phyloP scores from a whole-genome alignment of 2,888 invertebrate genomes.

The Laspeyria flexula region DNA sequence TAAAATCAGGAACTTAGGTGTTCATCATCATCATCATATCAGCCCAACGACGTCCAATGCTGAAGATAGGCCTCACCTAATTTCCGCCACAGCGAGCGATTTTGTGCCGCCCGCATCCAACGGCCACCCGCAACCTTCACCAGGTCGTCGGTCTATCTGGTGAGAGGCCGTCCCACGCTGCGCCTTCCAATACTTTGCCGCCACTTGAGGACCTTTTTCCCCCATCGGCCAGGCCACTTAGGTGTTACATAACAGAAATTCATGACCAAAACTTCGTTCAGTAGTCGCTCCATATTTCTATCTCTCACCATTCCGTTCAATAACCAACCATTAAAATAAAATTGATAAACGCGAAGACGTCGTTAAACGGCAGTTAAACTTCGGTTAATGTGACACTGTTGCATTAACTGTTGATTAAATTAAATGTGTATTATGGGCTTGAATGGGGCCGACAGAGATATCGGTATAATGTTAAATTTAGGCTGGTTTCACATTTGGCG shows the following conservation, averaged over 20 bases:
- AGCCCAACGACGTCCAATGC: too few species aligned
- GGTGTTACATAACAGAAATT: neutral
- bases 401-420: constrained; percentile 39
- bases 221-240: too few species aligned
- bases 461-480: neutral
- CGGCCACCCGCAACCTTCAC: too few species aligned
- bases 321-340: constrained; percentile 26
- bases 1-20: too few species aligned
- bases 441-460: constrained; percentile 8
- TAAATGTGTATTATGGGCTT: constrained; percentile 21
- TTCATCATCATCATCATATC: too few species aligned
- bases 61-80: too few species aligned
- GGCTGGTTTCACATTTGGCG: neutral
- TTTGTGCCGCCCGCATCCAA: too few species aligned
- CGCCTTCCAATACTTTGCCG: too few species aligned
- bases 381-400: constrained; percentile 33
- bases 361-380: constrained; percentile 36
- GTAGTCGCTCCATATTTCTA: constrained; percentile 1
- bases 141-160: too few species aligned
- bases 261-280: neutral
- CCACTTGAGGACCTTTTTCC: too few species aligned
- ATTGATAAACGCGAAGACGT: constrained; percentile 30
- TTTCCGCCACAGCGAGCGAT: too few species aligned
- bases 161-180: too few species aligned
- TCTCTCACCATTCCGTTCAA: constrained; percentile 22